A percentile compares a stretch with the other conserved stretches of the same genome.
Conservation (phyloP, 2,888 invertebrate species). For the Copidosoma aretas region DNA sequence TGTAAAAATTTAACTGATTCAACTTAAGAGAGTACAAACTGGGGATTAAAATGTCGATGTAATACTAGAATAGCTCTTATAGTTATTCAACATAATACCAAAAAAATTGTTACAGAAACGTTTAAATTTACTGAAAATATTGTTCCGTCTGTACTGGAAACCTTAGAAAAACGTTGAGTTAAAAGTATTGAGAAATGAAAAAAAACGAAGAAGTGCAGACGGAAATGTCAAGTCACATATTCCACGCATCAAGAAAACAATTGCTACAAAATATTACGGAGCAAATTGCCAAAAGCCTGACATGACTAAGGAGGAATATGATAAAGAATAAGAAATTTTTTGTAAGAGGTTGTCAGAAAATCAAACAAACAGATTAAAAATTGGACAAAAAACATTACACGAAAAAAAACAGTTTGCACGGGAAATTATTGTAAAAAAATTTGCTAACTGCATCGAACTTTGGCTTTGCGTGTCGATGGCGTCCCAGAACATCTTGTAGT, state of each 20-base stretch:
- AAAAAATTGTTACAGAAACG: not conserved
- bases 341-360: not conserved
- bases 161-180: not conserved
- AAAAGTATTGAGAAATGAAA: not conserved
- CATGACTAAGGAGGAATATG: too few relatives aligned
- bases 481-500: not conserved
- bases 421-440: not conserved
- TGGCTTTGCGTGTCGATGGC: not conserved
- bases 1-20: too few relatives aligned
- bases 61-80: not conserved
- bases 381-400: not conserved
- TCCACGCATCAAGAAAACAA: not conserved
- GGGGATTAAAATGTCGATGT: not conserved
- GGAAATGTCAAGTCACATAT: not conserved
- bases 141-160: not conserved
- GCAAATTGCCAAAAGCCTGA: not conserved
- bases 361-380: not conserved
- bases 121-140: not conserved
- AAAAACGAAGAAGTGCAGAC: not conserved
- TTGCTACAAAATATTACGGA: not conserved
- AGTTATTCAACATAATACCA: not conserved
- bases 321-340: not conserved
- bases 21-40: not conserved
- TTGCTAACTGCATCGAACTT: not conserved
- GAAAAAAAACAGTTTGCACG: not conserved